Base-by-base conservation (phyloP, 92 coral and sea anemone species). In the Palythoa grandis region DNA sequence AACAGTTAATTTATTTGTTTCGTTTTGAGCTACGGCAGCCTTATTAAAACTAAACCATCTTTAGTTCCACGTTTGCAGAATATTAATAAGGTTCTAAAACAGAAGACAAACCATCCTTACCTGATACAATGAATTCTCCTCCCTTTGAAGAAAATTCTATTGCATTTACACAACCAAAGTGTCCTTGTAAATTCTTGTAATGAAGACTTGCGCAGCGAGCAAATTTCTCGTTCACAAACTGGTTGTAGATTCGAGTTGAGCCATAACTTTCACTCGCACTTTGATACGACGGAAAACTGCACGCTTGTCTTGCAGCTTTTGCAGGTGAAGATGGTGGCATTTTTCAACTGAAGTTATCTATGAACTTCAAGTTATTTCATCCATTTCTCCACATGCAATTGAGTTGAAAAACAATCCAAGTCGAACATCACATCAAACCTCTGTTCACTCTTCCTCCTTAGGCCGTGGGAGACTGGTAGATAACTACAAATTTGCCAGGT, bases 91-190 rank as follows among this genome's bases (percentile, higher is more conserved):
- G 24, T 10, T 63, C 29, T 63, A 63, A 63, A 20, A 63, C 25
- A 63, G 50, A n/a, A 65, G 2, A 65, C 19, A 65, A 20, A 8
- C 24, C 14, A 8, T 22, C 7, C 74, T 57, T 86, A 96, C 99
- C 99, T 92, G 99, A 96, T 16, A 91, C 99, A 60, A 96, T 90
- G 80, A 89, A 93, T 75, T 95, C 98, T 38, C 99, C 99, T 54
- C 98, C 95, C 65, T 86, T 88, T 19, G 91, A 93, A 0, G 98
- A 96, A 88, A 96, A 93, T 82, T 91, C 99, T 53, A 96, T 86
- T 7, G 99, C 99, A 90, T 96, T 96, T 23, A 96, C 99, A 75
- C 99, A 96, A 13, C 98, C 98, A 85, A 71, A 95, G 82, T 96
- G 99, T 7, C 99, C 99, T 68, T 87, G 89, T 73, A 96, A 87